Evolutionary conservation across 2,888 invertebrate species (phyloP).

Genomic region (Tetanocera ferruginea): DNA sequence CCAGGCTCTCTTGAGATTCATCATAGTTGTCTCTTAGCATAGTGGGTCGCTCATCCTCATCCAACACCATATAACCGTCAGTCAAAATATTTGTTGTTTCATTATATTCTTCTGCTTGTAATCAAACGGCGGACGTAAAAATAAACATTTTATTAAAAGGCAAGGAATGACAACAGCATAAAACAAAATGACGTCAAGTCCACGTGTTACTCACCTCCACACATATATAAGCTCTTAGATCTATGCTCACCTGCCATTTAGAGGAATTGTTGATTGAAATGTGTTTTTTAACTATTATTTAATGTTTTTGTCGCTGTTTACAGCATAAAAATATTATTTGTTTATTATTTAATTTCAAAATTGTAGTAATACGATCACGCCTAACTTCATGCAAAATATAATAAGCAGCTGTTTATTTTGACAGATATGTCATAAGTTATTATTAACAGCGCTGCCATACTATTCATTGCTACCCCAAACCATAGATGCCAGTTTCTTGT

Average conservation of each 20-base stretch:
- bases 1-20: neutral
- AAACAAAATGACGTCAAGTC: neutral
- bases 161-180: neutral
- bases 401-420: neutral
- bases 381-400: slow-evolving; percentile 47
- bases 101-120: neutral
- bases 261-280: neutral
- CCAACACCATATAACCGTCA: slow-evolving; percentile 11
- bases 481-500: too few species aligned
- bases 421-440: too few species aligned
- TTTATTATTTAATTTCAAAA: slow-evolving; percentile 28
- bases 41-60: neutral
- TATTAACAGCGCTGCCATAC: too few species aligned
- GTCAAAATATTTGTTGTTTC: neutral
- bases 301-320: slow-evolving; percentile 13
- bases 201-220: neutral
- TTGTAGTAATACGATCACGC: slow-evolving; percentile 30
- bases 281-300: neutral
- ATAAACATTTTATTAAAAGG: neutral
- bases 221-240: neutral
- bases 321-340: slow-evolving; percentile 40
- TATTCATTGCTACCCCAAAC: too few species aligned
- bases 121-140: neutral
- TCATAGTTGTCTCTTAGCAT: neutral
- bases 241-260: slow-evolving; percentile 42